Percentiles rank a stretch among this genome's conserved stretches.
Evolutionary conservation across 1,140 invertebrate species (phyloP).

Genomic region (Papilio machaon): DNA sequence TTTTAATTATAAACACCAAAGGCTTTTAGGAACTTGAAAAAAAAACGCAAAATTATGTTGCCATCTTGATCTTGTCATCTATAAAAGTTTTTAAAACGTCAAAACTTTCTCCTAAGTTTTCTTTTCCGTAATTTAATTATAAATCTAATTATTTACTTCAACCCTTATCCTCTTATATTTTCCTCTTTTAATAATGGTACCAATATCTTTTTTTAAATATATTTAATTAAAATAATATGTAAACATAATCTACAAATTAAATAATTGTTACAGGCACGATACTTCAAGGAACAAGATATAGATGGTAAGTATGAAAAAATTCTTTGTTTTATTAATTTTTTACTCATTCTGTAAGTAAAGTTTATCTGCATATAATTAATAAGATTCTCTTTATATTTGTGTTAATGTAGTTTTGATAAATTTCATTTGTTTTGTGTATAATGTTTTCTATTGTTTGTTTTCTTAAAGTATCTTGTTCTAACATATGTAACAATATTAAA

Average conservation of each 20-base stretch:
- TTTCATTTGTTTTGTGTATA: no score
- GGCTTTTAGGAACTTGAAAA: neutral
- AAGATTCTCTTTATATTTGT: no score
- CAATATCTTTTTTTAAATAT: neutral
- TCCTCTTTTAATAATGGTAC: neutral
- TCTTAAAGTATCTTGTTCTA: no score
- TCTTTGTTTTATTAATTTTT: no score
- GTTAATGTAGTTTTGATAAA: no score
- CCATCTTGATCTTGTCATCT: no score
- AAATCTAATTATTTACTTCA: neutral
- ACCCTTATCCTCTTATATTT: neutral
- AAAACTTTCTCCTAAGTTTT: conserved; percentile 17
- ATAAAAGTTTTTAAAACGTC: conserved; percentile 37
- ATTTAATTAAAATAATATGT: neutral
- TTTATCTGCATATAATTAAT: no score
- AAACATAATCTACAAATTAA: conserved; percentile 26
- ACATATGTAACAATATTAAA: no score
- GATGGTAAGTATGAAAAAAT: conserved; percentile 84
- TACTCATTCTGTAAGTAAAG: no score
- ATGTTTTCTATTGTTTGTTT: no score
- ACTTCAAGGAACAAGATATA: conserved; percentile 92
- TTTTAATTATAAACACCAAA: neutral
- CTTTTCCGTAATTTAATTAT: neutral
- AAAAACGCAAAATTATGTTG: neutral
- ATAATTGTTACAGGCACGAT: conserved; percentile 85